phyloP scores from a whole-genome alignment of 2,888 invertebrate genomes.

The Amblyjoppa fuscipennis region DNA sequence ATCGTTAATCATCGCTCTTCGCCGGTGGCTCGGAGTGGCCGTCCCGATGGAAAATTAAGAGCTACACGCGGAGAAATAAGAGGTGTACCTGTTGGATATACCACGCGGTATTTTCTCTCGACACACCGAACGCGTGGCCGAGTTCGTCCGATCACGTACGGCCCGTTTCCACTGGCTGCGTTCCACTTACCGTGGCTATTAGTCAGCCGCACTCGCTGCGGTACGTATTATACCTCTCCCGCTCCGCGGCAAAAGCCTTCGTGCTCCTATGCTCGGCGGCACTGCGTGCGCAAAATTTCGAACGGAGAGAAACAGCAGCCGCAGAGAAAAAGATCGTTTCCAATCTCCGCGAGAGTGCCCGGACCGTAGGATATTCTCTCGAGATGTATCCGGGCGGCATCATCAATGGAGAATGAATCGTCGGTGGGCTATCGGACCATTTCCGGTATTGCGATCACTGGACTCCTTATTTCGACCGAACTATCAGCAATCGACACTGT shows the following conservation, averaged over 20 bases:
- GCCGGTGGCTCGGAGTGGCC: not conserved
- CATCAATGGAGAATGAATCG: not conserved
- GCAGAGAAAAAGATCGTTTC: slow-evolving; percentile 25
- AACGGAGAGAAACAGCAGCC: slow-evolving; percentile 29
- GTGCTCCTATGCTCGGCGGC: not conserved
- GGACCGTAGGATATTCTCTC: not conserved
- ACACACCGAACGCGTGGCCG: slow-evolving; percentile 51
- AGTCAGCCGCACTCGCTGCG: slow-evolving; percentile 52
- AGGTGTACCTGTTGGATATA: slow-evolving; percentile 23
- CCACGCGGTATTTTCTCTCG: slow-evolving; percentile 43
- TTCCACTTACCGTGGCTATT: slow-evolving; percentile 65
- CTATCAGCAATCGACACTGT: not conserved
- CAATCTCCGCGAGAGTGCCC: slow-evolving; percentile 36
- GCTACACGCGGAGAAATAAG: slow-evolving; percentile 5
- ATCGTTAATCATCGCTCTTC: not conserved
- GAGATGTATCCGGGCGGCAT: not conserved
- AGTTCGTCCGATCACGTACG: slow-evolving; percentile 67
- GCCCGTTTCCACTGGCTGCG: slow-evolving; percentile 65
- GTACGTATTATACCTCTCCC: slow-evolving; percentile 35
- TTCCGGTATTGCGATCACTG: slow-evolving; percentile 14
- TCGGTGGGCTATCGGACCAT: not conserved
- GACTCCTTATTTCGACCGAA: not conserved
- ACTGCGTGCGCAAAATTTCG: not conserved
- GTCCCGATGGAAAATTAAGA: slow-evolving; percentile 21
- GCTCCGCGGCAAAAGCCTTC: slow-evolving; percentile 30